Base-by-base conservation (phyloP, 2,113 vertebrate species). In the Cervus canadensis region DNA sequence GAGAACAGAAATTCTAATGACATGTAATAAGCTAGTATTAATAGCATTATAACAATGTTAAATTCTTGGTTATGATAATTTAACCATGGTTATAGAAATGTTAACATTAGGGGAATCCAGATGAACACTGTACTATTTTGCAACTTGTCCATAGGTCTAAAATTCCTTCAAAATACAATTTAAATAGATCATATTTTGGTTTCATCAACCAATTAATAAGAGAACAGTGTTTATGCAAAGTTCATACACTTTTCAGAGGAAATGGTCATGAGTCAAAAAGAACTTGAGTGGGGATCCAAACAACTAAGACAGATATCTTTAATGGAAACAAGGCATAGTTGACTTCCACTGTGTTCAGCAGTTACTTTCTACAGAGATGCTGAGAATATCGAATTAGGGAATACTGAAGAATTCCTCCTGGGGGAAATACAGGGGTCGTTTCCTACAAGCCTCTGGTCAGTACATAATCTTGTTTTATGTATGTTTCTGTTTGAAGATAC, bases 401-500 rank as follows among this genome's bases (percentile, higher is more conserved):
- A 79, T 60, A 28, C 6, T n/a, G 6, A 56, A 89, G 26, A 85
- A 86, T 9, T 45, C 5, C 19, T 92, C 54, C 7, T 48, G 25
- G 50, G 6, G 45, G 33, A 92, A 56, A 81, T 16, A 16, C 6
- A 48, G 6, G 8, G 60, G 57, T 92, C 2, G 5, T 62, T 94
- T 88, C 33, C n/a, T 62, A 33, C 59, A 95, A 43, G 79, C 40
- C 28, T 87, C 54, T 48, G 30, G 81, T 81, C 76, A 94, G 67
- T 23, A 85, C 54, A 82, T 30, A 59, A 40, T 40, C 28, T 83
- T 93, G 62, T 57, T 85, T 96, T 89, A 64, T 84, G 48, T 67
- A 56, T 89, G 56, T 83, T 95, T 89, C 64, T 93, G 15, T 85
- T 87, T 60, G 40, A 86, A 88, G 56, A 84, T 25, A 86, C 33